Evolutionary conservation across 2,797 vertebrate species (phyloP), one percentile per base, ranked within the genome.

Genomic region (Cossypha dichroa): DNA sequence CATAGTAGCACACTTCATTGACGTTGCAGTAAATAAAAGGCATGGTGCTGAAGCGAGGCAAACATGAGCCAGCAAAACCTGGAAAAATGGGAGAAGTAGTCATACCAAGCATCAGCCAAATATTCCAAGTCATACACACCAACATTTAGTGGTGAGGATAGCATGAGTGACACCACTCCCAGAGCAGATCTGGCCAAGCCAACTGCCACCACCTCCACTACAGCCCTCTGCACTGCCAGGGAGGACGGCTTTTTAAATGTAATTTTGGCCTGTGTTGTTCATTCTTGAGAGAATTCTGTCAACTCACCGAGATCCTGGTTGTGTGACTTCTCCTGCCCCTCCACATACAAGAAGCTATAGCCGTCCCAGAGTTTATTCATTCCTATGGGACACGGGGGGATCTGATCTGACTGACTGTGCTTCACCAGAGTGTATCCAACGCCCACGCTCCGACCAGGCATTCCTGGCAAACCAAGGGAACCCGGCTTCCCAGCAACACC

Each of bases 11-110:
- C 64, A 99, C 96, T 76, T 99, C 99, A 1, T 98, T 98, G 92
- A 98, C 97, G 84, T 99, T 99, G 97, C 99, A 99, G 97, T 99
- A 99, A 91, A 99, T 98, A 96, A 99, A 99, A 38, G 99, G 99
- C 98, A 99, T 99, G 94, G 99, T 99, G 98, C 97, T 99, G 97
- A 99, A 99, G 90, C 98, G 98, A 38, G 99, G 99, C 85, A 99
- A 98, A 93, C 99, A 99, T 0, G 99, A 99, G 40, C 99, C 99
- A 8, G 99, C 99, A 94, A 99, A 98, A 87, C 99, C 99, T 99
- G 97, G 22, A n/a, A 85, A 66, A 77, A 67, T 51, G 2, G 9
- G n/a, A 69, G 36, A 15, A 64, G 40, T 6, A 46, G 31, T 79
- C 38, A 73, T 0, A 12, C 4, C 45, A 56, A 81, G 38, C 28